Evolutionary conservation across 1,140 invertebrate species (phyloP), one percentile per base, ranked within the genome.

Genomic region (Aplysia californica): DNA sequence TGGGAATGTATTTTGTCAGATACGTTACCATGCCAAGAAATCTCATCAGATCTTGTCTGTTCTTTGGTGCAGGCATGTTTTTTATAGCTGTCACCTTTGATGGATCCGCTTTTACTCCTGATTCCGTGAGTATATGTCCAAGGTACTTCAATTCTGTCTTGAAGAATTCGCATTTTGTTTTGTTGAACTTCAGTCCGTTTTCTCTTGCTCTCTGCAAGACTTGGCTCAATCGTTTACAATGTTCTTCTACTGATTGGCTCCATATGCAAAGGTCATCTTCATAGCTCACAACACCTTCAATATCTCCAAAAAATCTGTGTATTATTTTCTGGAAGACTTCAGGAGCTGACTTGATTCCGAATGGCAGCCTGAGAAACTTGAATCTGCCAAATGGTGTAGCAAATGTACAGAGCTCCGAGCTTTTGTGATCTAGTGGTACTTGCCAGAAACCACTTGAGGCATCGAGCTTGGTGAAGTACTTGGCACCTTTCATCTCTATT

Each of bases 231-330:
- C 74, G 85, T 38, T 76, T 36, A 67, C 87, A 83, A 77, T 89
- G 85, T 73, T 90, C 81, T 50, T 75, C 79, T 73, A 59, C 58
- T 75, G 66, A 78, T 1, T 55, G 26, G 18, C 78, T 89, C 65
- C 68, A 84, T 4, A 90, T 77, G 18, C 88, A 65, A 20, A 89
- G 83, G 74, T 91, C 89, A 78, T 89, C 89, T 29, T n/a, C n/a
- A n/a, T n/a, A n/a, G n/a, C n/a, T n/a, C n/a, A n/a, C n/a, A n/a
- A n/a, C n/a, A n/a, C n/a, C n/a, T n/a, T n/a, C n/a, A 87, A 90
- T 72, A 41, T 82, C 82, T 56, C 82, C 82, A 78, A 88, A 87
- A 56, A 85, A 84, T 76, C 87, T 78, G 23, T 77, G 66, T 69
- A 87, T 84, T 61, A 73, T 75, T 70, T 80, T 73, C 59, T 89